Percentiles rank a stretch among this genome's conserved stretches.
Evolutionary conservation across 2,797 vertebrate species (phyloP).

Genomic region (Coendou prehensilis): DNA sequence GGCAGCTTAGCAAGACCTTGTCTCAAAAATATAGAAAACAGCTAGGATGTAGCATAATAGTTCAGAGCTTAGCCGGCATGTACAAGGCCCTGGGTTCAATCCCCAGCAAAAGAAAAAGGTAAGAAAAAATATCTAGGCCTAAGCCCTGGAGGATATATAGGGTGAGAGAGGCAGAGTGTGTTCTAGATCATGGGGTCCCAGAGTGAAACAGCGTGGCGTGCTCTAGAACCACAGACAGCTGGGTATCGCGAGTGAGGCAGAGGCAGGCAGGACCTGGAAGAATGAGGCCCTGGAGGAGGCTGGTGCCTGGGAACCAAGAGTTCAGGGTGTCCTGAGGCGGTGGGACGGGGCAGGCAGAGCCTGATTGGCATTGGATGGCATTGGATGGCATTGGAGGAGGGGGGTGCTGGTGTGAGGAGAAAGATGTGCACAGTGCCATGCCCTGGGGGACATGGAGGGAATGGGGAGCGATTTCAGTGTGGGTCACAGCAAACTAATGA

Average conservation of each 20-base stretch:
- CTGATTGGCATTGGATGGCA: background rate
- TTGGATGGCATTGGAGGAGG: background rate
- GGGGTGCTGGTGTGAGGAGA: background rate
- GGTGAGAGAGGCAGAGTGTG: background rate
- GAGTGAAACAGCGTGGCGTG: accelerated
- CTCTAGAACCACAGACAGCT: background rate
- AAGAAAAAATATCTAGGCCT: background rate
- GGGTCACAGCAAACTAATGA: background rate
- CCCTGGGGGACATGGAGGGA: background rate
- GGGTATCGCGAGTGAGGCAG: background rate
- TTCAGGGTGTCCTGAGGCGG: background rate
- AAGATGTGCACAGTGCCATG: accelerated
- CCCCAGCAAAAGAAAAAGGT: background rate
- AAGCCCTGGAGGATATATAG: background rate
- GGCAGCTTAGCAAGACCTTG: background rate
- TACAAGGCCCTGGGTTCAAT: background rate
- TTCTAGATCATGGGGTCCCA: background rate
- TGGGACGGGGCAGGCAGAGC: background rate
- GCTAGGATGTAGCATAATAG: background rate
- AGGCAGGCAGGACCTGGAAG: background rate
- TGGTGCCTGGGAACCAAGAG: background rate
- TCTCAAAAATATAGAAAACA: background rate
- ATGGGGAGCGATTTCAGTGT: background rate
- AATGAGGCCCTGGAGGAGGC: background rate
- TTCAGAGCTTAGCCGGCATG: background rate